Percentiles rank a stretch among this genome's conserved stretches.
phyloP scores from a whole-genome alignment of 2,888 invertebrate genomes.

The Xestia xanthographa region DNA sequence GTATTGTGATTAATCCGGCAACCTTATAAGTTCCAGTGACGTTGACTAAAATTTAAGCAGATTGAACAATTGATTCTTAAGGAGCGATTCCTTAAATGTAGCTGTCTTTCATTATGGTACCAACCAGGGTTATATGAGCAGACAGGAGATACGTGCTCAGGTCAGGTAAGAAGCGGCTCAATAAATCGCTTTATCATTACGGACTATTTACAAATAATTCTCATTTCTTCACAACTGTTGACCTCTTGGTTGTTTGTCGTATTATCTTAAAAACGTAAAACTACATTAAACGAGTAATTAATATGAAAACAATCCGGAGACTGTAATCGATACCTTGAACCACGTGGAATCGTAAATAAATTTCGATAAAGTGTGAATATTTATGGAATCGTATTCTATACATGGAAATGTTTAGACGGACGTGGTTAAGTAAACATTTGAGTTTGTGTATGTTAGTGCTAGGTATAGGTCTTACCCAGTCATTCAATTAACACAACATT shows the following conservation, averaged over 20 bases:
- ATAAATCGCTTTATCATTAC: conserved; percentile 34
- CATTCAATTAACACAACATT: not conserved
- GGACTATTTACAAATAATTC: conserved; percentile 31
- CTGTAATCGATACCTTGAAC: conserved; percentile 66
- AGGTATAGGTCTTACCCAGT: not conserved
- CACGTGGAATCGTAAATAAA: conserved; percentile 66
- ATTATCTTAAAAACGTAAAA: conserved; percentile 45
- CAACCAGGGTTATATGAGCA: conserved; percentile 30
- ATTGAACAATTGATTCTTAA: no score
- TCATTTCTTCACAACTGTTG: conserved; percentile 20
- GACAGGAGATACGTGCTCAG: conserved; percentile 15
- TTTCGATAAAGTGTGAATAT: conserved; percentile 45
- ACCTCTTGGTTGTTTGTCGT: conserved; percentile 50
- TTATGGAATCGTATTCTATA: conserved; percentile 28
- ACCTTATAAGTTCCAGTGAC: not conserved
- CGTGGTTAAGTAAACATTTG: conserved; percentile 31
- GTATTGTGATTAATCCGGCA: not conserved
- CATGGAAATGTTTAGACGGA: conserved; percentile 37
- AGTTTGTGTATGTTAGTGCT: conserved; percentile 24
- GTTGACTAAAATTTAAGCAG: not conserved
- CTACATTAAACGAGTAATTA: conserved; percentile 24
- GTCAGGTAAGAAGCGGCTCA: conserved; percentile 22
- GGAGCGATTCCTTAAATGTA: no score
- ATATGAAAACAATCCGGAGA: conserved; percentile 39
- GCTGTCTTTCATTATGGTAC: no score